Conservation (phyloP, 2,888 invertebrate genomes). For the Volucella bombylans region DNA sequence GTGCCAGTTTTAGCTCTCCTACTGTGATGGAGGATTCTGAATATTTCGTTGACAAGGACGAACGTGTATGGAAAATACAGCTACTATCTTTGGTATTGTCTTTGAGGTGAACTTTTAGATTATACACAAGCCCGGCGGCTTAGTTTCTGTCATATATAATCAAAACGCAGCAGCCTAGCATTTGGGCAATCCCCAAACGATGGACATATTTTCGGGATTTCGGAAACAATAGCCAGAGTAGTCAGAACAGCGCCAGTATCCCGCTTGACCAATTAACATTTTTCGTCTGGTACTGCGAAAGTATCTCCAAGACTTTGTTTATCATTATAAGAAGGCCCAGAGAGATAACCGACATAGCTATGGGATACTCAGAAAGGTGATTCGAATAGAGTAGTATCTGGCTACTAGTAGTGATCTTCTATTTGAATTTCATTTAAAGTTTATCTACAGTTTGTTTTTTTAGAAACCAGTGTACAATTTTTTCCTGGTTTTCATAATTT, state of each 20-base stretch:
- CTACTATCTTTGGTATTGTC: slow-evolving; percentile 4
- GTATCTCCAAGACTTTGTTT: slow-evolving; percentile 8
- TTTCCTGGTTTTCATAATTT: not conserved
- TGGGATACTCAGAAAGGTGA: not conserved
- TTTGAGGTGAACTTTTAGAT: slow-evolving; percentile 38
- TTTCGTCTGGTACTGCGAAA: slow-evolving; percentile 1
- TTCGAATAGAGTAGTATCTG: slow-evolving; percentile 3
- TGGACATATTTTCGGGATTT: slow-evolving; percentile 7
- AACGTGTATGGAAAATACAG: not conserved
- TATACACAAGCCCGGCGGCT: slow-evolving; percentile 3
- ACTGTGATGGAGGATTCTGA: slow-evolving; percentile 30
- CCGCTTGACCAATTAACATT: slow-evolving; percentile 38
- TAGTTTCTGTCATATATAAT: slow-evolving; percentile 23
- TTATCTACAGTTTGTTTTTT: slow-evolving; percentile 3
- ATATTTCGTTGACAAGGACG: slow-evolving; percentile 12
- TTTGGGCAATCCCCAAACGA: not conserved
- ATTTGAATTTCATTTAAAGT: slow-evolving; percentile 37
- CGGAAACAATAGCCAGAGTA: not conserved
- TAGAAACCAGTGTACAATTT: not conserved
- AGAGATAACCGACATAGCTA: not conserved
- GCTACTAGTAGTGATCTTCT: not conserved
- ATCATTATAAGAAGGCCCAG: not conserved
- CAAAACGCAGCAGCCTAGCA: not conserved
- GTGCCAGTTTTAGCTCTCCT: slow-evolving; percentile 18
- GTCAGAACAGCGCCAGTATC: too few relatives aligned